Base-by-base conservation (phyloP, 2,113 vertebrate genomes). In the Eulacestoma nigropectus region DNA sequence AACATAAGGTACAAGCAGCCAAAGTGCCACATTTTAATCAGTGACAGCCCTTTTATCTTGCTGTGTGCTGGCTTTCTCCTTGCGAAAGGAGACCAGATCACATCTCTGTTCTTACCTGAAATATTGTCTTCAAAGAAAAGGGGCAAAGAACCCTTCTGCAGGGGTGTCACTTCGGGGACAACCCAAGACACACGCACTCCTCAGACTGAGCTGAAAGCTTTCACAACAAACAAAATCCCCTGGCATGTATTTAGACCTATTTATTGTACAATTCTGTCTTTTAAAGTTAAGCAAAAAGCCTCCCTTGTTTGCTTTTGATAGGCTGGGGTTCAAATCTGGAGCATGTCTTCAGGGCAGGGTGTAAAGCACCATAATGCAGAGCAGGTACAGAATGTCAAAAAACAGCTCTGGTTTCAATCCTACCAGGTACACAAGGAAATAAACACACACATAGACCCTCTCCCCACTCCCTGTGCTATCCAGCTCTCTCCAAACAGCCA, bases 21-120 rank as follows among this genome's bases (percentile, higher is more conserved):
- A 63, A 89, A 67, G 39, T 16, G 50, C 22, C 56, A 72, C 15
- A 10, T 60, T 88, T 72, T 57, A 37, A 65, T 46, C 75, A 72
- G 50, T 49, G 87, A 90, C 79, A 84, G 44, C 32, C 47, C 72
- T 90, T 89, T 92, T 74, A 72, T 77, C 79, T 74, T 32, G 41
- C 55, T n/a, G 18, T 21, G 14, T 50, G 50, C 57, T 50, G 42
- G 39, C 49, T 78, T 81, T 60, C 60, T 76, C 68, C 42, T 55
- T 33, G 16, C 56, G 55, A 44, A 80, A 88, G 67, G 11, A 33
- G 39, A 46, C 30, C 52, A 70, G 44, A 81, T 52, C 82, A 22
- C 72, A 63, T 20, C 44, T 67, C 47, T n/a, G 4, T 10, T 74
- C 68, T 39, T 44, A 74, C 41, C 44, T 39, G 53, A 88, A 89